Conservation (phyloP, 2,113 vertebrate species). For the Oreochromis aureus region DNA sequence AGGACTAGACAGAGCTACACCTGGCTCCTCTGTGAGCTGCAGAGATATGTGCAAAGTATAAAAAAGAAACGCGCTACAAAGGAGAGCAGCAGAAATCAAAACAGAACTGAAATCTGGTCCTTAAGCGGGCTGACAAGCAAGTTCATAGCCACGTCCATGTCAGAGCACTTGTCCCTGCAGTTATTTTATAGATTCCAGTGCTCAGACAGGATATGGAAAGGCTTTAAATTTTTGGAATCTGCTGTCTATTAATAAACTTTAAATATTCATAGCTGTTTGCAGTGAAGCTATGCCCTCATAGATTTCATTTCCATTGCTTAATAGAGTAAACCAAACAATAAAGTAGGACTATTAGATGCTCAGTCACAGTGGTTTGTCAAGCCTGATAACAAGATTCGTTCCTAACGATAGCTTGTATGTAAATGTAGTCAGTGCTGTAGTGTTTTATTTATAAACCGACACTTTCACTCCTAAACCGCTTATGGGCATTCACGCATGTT, state of each 20-base stretch:
- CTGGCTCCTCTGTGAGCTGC: background rate
- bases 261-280: constrained; percentile 22
- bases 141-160: background rate
- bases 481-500: background rate
- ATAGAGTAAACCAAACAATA: constrained; percentile 10
- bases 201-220: background rate
- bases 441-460: background rate
- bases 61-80: background rate
- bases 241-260: background rate
- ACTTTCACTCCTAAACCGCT: background rate
- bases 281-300: background rate
- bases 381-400: background rate
- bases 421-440: background rate
- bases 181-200: background rate
- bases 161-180: background rate
- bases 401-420: background rate
- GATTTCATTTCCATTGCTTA: constrained; percentile 1
- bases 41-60: background rate
- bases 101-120: background rate
- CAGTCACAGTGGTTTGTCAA: background rate
- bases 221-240: background rate
- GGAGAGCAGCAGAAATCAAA: background rate
- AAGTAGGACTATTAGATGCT: background rate
- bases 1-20: background rate
- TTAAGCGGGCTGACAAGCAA: background rate